phyloP scores from a whole-genome alignment of 2,888 invertebrate genomes.

The Yponomeuta sedellus region DNA sequence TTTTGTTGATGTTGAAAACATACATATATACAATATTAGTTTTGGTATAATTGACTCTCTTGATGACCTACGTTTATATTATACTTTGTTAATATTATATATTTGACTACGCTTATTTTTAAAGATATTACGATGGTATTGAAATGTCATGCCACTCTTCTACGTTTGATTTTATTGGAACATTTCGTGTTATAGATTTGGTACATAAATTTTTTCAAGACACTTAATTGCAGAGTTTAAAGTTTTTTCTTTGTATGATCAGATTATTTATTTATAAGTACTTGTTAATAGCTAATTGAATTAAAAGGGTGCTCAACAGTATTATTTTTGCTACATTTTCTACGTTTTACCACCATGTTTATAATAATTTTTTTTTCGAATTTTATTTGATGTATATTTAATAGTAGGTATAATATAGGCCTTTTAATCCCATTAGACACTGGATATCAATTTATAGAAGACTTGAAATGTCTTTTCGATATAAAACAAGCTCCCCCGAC shows the following conservation, averaged over 20 bases:
- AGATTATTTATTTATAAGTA: neutral
- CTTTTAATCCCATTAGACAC: neutral
- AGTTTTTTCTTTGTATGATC: neutral
- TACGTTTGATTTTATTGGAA: neutral
- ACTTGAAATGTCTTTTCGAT: no score
- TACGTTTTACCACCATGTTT: neutral
- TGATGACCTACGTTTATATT: neutral
- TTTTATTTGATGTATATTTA: no score
- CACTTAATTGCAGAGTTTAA: neutral
- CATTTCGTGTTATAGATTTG: neutral
- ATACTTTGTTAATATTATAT: slow-evolving; percentile 9
- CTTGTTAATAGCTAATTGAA: neutral
- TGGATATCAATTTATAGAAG: neutral
- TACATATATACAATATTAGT: slow-evolving; percentile 1
- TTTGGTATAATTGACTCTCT: slow-evolving; percentile 10
- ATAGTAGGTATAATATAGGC: neutral
- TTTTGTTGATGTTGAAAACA: neutral
- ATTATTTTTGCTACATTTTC: neutral
- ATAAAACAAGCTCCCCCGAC: neutral
- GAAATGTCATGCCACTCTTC: neutral
- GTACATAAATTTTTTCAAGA: neutral
- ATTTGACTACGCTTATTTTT: slow-evolving; percentile 6
- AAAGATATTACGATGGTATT: neutral
- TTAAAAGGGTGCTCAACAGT: neutral
- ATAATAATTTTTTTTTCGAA: no score